Evolutionary conservation across 2,797 vertebrate genomes (phyloP).

Genomic region (Neoniphon sammara): DNA sequence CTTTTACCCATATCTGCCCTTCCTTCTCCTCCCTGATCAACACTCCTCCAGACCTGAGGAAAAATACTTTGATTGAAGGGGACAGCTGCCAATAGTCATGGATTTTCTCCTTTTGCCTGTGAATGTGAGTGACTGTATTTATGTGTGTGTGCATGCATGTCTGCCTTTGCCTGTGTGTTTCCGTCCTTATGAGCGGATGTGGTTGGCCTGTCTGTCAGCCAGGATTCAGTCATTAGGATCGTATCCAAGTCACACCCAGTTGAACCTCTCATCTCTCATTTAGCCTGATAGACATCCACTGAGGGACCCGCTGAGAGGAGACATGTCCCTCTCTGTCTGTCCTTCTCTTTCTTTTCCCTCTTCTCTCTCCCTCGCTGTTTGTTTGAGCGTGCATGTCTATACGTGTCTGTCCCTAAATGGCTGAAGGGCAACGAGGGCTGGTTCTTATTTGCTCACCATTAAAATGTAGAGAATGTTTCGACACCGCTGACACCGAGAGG

Average conservation of each 20-base stretch:
- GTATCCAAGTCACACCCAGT: constrained; percentile 65
- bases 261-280: constrained; percentile 77
- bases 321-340: constrained; percentile 43
- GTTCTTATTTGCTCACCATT: constrained; percentile 37
- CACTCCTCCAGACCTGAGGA: constrained; percentile 32
- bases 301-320: constrained; percentile 55
- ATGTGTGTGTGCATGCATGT: constrained; percentile 2
- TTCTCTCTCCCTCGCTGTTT: constrained; percentile 35
- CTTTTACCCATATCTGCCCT: constrained; percentile 39
- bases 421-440: constrained; percentile 66
- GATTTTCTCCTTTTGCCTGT: constrained; percentile 35
- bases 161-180: constrained; percentile 14
- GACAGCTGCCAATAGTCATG: constrained; percentile 63
- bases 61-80: constrained; percentile 51
- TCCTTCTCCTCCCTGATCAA: constrained; percentile 42
- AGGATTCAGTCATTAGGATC: constrained; percentile 67
- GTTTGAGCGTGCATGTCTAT: constrained; percentile 56
- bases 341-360: neutral
- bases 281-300: constrained; percentile 74
- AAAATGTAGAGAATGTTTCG: constrained; percentile 31
- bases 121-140: neutral
- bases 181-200: constrained; percentile 41
- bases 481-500: neutral
- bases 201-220: constrained; percentile 56
- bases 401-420: constrained; percentile 53